Base-by-base conservation (phyloP, 2,113 vertebrate species). In the Rhinoptilus africanus region DNA sequence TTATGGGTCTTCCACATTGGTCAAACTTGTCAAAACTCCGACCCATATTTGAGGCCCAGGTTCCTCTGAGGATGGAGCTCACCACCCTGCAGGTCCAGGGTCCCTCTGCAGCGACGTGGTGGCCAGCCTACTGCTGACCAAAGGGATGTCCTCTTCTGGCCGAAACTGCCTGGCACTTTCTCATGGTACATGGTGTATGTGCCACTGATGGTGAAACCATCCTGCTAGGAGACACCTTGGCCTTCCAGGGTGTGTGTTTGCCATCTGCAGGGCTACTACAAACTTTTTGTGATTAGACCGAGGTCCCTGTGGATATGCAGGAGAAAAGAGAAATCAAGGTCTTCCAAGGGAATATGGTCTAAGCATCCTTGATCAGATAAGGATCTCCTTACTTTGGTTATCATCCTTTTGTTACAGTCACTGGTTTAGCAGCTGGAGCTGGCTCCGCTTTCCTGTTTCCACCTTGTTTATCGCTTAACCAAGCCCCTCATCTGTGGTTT, bases 21-120 rank as follows among this genome's bases (percentile, higher is more conserved):
- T 56, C 74, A 66, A 22, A 41, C 24, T 53, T 8, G 1, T 22
- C 24, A 7, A 34, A 69, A 11, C 41, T 24, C 79, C 20, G 27
- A 28, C 4, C 0, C 2, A 9, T 21, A 2, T 37, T 56, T 66
- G 60, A 51, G 41, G 37, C 47, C 27, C 0, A 0, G 27, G n/a
- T 17, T 41, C 21, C 16, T 45, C 45, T 60, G 69, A 39, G 63
- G 24, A 43, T 8, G 62, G 37, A 20, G 62, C 37, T 63, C 54
- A 54, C 18, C 54, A 14, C 19, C 26, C 27, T 9, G 2, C 20
- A 14, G 54, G 37, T 54, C 17, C 11, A 1, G 23, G 7, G 2
- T 8, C 32, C 37, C 50, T 10, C 10, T 3, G 51, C 24, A 21
- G n/a, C 1, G 2, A 17, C 0, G 2, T 14, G 41, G 41, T 57